phyloP scores from a whole-genome alignment of 2,888 invertebrate species.

The Willowsia nigromaculata region DNA sequence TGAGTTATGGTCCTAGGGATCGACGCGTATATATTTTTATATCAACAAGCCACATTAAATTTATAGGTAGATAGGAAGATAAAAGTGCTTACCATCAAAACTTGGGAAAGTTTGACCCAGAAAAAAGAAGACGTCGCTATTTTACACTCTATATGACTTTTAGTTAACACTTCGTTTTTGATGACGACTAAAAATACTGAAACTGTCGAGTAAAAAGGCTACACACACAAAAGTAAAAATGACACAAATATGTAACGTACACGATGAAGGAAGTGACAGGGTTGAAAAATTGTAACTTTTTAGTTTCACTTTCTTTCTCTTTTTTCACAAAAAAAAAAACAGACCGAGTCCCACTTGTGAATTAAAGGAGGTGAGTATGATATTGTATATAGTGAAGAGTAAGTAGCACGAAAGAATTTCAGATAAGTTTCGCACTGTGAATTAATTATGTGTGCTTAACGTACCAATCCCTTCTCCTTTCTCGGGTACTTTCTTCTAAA shows the following conservation, averaged over 20 bases:
- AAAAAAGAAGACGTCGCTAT: neutral
- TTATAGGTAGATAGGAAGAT: neutral
- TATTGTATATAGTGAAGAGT: neutral
- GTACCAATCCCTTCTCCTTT: slow-evolving; percentile 36
- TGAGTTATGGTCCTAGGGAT: neutral
- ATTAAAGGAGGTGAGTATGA: neutral
- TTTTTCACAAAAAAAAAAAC: neutral
- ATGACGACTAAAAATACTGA: neutral
- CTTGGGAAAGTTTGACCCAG: slow-evolving; percentile 35
- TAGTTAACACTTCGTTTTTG: slow-evolving; percentile 12
- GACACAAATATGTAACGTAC: neutral
- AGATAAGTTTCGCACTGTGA: slow-evolving; percentile 59
- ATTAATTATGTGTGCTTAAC: slow-evolving; percentile 65
- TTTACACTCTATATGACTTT: neutral
- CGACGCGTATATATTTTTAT: neutral
- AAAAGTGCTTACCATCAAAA: neutral
- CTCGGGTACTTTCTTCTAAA: neutral
- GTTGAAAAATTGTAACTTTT: slow-evolving; percentile 8
- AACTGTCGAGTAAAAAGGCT: neutral
- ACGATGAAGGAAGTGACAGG: neutral
- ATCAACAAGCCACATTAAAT: neutral
- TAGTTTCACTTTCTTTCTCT: neutral
- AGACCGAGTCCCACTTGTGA: neutral
- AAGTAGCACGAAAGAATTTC: slow-evolving; percentile 37
- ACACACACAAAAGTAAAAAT: neutral